A percentile compares a stretch with the other conserved stretches of the same genome.
Evolutionary conservation across 2,888 invertebrate species (phyloP).

Genomic region (Platypus cylindrus): DNA sequence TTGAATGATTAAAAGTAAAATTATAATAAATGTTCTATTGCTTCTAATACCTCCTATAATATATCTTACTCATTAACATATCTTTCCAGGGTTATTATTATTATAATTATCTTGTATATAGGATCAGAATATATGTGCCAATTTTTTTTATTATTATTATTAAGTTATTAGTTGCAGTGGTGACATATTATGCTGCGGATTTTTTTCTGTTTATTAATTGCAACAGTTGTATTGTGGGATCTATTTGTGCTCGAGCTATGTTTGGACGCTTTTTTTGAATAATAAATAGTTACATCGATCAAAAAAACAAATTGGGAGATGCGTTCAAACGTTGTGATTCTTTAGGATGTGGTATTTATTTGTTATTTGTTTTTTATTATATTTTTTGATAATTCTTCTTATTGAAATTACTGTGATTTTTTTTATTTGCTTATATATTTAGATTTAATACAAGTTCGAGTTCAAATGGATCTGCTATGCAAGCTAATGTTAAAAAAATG

Average conservation of each 20-base stretch:
- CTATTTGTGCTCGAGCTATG: constrained; percentile 7
- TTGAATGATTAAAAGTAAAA: constrained; percentile 7
- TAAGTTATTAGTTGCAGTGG: too few species aligned
- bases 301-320: too few species aligned
- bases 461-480: constrained; percentile 5
- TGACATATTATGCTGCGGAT: too few species aligned
- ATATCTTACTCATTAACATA: constrained; percentile 31
- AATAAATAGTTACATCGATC: constrained; percentile 7
- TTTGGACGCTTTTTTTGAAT: constrained; percentile 4
- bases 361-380: constrained; percentile 8
- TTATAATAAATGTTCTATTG: constrained; percentile 5
- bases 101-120: constrained; percentile 32
- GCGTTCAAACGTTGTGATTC: constrained; percentile 11
- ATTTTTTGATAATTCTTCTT: constrained; percentile 14
- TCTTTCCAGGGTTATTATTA: constrained; percentile 38
- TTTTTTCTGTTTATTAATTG: too few species aligned
- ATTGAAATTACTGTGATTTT: constrained; percentile 15
- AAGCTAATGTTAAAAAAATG: too few species aligned
- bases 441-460: constrained; percentile 10
- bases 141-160: constrained; percentile 32
- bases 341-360: constrained; percentile 8
- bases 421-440: constrained; percentile 11
- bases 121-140: constrained; percentile 35
- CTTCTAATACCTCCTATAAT: constrained; percentile 7
- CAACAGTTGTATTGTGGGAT: too few species aligned